Conservation (phyloP, 2,113 vertebrate species). For the Nothocercus nigrocapillus region DNA sequence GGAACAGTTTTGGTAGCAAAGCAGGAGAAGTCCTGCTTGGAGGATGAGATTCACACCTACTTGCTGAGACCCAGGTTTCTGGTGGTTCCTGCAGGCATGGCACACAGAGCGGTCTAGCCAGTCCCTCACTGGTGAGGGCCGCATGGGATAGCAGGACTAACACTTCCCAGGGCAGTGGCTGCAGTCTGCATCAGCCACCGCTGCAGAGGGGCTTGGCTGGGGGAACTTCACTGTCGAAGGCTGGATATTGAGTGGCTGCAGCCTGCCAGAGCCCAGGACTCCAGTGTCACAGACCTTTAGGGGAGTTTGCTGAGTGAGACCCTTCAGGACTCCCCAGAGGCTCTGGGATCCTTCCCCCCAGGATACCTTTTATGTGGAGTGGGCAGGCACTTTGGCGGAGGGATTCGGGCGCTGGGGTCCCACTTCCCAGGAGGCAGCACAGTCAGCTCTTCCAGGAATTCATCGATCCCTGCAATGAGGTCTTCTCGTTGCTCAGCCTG, state of each 20-base stretch:
- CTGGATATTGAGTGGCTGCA: neutral
- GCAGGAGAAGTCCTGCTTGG: neutral
- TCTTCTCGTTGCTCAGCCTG: conserved; percentile 70
- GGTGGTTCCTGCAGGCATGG: neutral
- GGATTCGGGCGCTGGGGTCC: conserved; percentile 77
- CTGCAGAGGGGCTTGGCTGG: neutral
- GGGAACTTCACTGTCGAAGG: neutral
- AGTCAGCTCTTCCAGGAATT: conserved; percentile 75
- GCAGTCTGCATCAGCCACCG: neutral
- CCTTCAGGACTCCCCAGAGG: neutral
- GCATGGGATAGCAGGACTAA: neutral
- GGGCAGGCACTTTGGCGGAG: conserved; percentile 65
- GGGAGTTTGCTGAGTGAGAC: neutral
- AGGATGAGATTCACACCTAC: neutral
- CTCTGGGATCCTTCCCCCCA: neutral
- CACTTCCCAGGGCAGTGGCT: fast-evolving
- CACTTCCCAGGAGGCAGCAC: conserved; percentile 82
- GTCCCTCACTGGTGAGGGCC: neutral
- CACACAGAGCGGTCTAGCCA: fast-evolving
- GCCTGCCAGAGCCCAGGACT: neutral
- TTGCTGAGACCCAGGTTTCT: neutral
- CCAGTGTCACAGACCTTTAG: neutral
- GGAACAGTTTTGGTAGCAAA: neutral
- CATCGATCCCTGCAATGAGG: conserved; percentile 76
- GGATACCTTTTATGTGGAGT: conserved; percentile 74